Conservation (phyloP, 1,140 invertebrate genomes). For the Elysia chlorotica region DNA sequence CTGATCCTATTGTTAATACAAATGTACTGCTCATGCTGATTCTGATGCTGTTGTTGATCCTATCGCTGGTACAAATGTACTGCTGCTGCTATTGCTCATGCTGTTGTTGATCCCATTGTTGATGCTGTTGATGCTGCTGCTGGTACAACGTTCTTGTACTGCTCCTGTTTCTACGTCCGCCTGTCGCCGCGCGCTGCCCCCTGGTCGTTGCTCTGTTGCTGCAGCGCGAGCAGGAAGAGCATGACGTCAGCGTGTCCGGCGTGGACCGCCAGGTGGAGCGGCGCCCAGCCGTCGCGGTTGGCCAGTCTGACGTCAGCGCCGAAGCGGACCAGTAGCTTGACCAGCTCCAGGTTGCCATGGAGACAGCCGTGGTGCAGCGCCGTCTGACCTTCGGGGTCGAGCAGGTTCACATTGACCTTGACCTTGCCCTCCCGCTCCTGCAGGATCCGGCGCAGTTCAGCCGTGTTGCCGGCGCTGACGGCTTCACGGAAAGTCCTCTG, state of each 20-base stretch:
- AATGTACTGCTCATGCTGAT: no score
- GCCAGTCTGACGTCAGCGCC: slow-evolving; percentile 65
- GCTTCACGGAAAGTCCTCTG: slow-evolving; percentile 59
- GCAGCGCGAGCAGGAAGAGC: slow-evolving; percentile 43
- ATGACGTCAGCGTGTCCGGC: slow-evolving; percentile 64
- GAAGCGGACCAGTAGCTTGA: slow-evolving; percentile 64
- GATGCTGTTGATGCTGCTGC: neutral
- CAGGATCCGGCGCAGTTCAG: slow-evolving; percentile 56
- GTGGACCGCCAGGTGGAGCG: slow-evolving; percentile 65
- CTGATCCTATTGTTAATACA: no score
- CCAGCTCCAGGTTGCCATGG: slow-evolving; percentile 65
- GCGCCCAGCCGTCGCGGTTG: slow-evolving; percentile 66
- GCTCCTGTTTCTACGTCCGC: neutral
- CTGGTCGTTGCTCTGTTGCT: slow-evolving; percentile 15
- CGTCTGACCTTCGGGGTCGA: slow-evolving; percentile 8
- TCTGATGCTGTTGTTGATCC: neutral
- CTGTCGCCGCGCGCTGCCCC: neutral
- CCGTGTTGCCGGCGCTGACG: slow-evolving; percentile 59
- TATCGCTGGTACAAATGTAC: neutral
- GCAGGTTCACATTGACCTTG: slow-evolving; percentile 14
- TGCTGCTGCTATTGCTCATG: neutral
- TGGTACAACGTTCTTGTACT: neutral
- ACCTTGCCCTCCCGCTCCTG: slow-evolving; percentile 56
- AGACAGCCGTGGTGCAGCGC: slow-evolving; percentile 62
- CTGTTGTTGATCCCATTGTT: neutral